Evolutionary conservation across 2,888 invertebrate genomes (phyloP).

Genomic region (Neoascia interrupta): DNA sequence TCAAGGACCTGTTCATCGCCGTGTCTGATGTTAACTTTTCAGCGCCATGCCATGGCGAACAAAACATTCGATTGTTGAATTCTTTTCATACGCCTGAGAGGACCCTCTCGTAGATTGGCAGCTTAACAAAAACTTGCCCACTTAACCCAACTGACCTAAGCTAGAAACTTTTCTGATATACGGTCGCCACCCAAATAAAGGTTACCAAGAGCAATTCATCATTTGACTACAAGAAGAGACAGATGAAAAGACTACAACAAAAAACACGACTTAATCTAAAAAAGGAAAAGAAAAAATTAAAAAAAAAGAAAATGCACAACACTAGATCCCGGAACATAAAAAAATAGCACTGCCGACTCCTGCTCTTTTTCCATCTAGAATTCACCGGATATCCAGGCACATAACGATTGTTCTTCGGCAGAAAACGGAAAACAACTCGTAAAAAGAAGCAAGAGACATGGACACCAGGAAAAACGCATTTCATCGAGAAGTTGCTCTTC

Average conservation of each 20-base stretch:
- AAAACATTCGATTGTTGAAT: too few species aligned
- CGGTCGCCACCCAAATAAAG: slow-evolving; percentile 6
- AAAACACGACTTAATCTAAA: too few species aligned
- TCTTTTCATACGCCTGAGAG: too few species aligned
- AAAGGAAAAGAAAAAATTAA: not conserved
- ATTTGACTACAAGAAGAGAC: too few species aligned
- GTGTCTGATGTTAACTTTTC: too few species aligned
- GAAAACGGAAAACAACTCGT: not conserved
- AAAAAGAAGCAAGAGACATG: not conserved
- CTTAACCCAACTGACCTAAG: not conserved
- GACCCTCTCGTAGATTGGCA: not conserved
- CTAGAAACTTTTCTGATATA: slow-evolving; percentile 1
- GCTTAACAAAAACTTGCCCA: not conserved
- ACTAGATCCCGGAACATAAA: not conserved
- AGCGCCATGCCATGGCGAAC: too few species aligned
- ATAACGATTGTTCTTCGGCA: slow-evolving; percentile 9
- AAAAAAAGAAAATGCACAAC: slow-evolving; percentile 10
- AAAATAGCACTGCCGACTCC: not conserved
- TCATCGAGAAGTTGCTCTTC: slow-evolving; percentile 32
- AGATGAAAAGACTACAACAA: too few species aligned
- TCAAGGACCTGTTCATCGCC: too few species aligned
- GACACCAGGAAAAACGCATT: slow-evolving; percentile 37
- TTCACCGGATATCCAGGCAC: slow-evolving; percentile 26
- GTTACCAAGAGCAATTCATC: slow-evolving; percentile 33
- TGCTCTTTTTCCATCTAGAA: slow-evolving; percentile 20